Percentiles rank a stretch among this genome's conserved stretches.
Evolutionary conservation across 2,888 invertebrate genomes (phyloP).

Genomic region (Anthophora plumipes): DNA sequence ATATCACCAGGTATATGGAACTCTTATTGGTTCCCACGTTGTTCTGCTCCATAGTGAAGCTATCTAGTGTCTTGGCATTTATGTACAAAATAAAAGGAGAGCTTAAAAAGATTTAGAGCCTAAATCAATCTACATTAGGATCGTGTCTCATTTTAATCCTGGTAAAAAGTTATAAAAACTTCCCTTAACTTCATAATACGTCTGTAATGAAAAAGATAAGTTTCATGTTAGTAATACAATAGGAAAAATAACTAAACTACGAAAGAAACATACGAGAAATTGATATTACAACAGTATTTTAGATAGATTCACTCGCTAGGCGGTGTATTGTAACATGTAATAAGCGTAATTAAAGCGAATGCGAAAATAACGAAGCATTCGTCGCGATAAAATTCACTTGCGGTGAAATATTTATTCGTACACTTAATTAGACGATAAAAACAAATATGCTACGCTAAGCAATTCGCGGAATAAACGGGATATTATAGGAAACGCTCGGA

Average conservation of each 20-base stretch:
- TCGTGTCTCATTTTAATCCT: conserved; percentile 36
- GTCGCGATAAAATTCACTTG: not conserved
- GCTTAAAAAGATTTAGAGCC: conserved; percentile 5
- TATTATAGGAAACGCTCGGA: not conserved
- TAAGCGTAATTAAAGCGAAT: not conserved
- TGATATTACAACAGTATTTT: not conserved
- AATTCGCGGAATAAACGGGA: not conserved
- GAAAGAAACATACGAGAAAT: not conserved
- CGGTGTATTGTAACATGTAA: not conserved
- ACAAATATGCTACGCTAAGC: not conserved
- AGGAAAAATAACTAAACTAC: not conserved
- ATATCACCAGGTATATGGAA: conserved; percentile 89
- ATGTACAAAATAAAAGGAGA: conserved; percentile 34
- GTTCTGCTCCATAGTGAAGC: conserved; percentile 80
- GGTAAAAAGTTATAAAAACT: conserved; percentile 11
- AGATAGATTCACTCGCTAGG: not conserved
- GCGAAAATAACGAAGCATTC: not conserved
- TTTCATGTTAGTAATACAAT: not conserved
- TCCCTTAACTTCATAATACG: conserved; percentile 45
- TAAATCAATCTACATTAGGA: conserved; percentile 38
- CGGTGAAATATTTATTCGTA: not conserved
- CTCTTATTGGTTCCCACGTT: conserved; percentile 79
- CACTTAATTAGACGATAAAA: not conserved
- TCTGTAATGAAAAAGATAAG: conserved; percentile 54
- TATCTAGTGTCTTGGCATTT: conserved; percentile 55